These are phyloP conservation scores for Diploptera punctata DNA, from an alignment of 2,888 invertebrate species.

Conservation along the genomic window DNA sequence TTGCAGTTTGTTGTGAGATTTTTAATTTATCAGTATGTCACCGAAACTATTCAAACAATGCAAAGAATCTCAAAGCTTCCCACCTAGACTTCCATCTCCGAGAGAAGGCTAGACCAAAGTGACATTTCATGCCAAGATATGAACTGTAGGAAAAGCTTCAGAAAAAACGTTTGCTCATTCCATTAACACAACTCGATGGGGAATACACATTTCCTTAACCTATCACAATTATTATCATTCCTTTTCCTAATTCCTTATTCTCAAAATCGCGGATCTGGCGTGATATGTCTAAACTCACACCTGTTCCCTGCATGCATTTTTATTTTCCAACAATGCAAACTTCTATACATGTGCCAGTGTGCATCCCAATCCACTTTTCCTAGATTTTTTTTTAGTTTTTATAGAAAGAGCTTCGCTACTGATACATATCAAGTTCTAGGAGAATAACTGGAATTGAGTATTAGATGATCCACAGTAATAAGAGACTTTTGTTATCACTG, in stretches of 20 bases:
- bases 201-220: background rate
- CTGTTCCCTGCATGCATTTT: background rate
- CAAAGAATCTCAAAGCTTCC: conserved; percentile 11
- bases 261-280: background rate
- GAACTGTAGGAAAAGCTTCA: background rate
- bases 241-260: background rate
- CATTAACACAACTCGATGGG: background rate
- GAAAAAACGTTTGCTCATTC: background rate
- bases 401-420: too few species aligned
- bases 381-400: too few species aligned
- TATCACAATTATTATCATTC: background rate
- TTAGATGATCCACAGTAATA: too few species aligned
- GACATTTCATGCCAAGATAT: conserved; percentile 12
- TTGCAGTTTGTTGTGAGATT: too few species aligned
- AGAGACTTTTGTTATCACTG: too few species aligned
- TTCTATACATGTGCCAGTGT: background rate
- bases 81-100: background rate
- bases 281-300: conserved; percentile 22
- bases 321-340: conserved; percentile 19
- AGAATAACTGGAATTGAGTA: too few species aligned
- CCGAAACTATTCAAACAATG: background rate
- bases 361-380: too few species aligned
- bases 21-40: too few species aligned
- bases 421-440: too few species aligned
- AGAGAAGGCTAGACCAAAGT: background rate